Evolutionary conservation across 2,888 invertebrate species (phyloP).

Genomic region (Drosophila nigricruria): DNA sequence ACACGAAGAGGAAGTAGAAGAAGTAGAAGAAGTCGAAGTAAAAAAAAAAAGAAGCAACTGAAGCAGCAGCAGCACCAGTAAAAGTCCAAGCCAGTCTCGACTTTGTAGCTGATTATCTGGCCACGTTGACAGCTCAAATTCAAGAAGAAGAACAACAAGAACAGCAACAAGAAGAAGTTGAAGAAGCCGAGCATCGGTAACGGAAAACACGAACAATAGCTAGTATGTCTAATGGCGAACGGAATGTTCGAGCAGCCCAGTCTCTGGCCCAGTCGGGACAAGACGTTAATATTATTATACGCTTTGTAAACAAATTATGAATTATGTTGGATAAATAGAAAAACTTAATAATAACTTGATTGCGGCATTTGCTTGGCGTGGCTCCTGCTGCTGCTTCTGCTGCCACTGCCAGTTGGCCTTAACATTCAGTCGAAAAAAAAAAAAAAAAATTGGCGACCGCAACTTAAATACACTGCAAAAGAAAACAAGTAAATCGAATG

Average conservation of each 20-base stretch:
- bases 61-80: constrained; percentile 1
- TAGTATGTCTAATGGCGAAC: neutral
- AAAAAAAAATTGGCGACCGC: constrained; percentile 20
- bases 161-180: neutral
- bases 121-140: constrained; percentile 61
- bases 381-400: neutral
- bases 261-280: constrained; percentile 43
- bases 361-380: constrained; percentile 72
- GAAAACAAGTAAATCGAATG: neutral
- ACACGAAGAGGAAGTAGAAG: neutral
- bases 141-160: constrained; percentile 5
- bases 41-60: neutral
- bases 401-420: constrained; percentile 23
- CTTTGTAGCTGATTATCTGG: constrained; percentile 69
- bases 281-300: constrained; percentile 80
- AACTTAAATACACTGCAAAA: constrained; percentile 28
- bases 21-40: neutral
- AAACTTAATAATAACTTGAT: constrained; percentile 80
- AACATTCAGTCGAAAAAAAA: constrained; percentile 26
- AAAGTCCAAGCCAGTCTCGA: constrained; percentile 39
- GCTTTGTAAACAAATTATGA: constrained; percentile 80
- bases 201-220: constrained; percentile 19
- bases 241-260: constrained; percentile 7
- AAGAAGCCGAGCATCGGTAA: neutral
- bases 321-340: constrained; percentile 80